Conservation (phyloP, 2,888 invertebrate genomes). For the Osedax fenrisi region DNA sequence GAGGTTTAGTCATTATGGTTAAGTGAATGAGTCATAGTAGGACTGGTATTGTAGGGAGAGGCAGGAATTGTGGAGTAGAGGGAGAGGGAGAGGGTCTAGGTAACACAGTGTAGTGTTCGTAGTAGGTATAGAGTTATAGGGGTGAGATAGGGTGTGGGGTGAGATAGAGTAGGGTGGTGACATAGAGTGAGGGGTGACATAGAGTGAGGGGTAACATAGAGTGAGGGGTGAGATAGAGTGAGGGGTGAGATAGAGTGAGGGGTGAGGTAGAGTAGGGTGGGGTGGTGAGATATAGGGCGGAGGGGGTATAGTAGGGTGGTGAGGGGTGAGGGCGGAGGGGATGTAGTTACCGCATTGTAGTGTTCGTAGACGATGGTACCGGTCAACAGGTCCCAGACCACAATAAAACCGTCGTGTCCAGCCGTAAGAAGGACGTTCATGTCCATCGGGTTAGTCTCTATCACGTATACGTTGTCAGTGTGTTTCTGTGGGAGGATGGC, state of each 20-base stretch:
- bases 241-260: not conserved
- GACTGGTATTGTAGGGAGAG: no score
- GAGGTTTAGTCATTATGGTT: no score
- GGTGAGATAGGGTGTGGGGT: constrained; percentile 28
- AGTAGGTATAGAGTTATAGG: not conserved
- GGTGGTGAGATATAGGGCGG: not conserved
- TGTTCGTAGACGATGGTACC: constrained; percentile 50
- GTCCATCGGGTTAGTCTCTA: constrained; percentile 80
- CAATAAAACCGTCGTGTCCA: constrained; percentile 79
- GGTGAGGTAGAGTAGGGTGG: constrained; percentile 27
- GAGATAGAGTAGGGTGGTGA: not conserved
- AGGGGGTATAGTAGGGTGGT: not conserved
- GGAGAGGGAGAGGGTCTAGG: no score
- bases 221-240: constrained; percentile 27
- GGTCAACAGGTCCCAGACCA: constrained; percentile 53
- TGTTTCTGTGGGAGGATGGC: constrained; percentile 57
- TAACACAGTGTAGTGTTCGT: no score
- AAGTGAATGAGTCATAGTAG: no score
- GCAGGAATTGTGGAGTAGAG: no score
- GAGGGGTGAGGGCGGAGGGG: not conserved
- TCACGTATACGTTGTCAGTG: constrained; percentile 80
- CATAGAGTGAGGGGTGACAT: no score
- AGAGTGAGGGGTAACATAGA: not conserved
- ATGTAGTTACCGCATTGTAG: constrained; percentile 43
- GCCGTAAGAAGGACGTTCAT: constrained; percentile 67